Conservation (phyloP, 2,888 invertebrate genomes). For the Plagodis dolabraria region DNA sequence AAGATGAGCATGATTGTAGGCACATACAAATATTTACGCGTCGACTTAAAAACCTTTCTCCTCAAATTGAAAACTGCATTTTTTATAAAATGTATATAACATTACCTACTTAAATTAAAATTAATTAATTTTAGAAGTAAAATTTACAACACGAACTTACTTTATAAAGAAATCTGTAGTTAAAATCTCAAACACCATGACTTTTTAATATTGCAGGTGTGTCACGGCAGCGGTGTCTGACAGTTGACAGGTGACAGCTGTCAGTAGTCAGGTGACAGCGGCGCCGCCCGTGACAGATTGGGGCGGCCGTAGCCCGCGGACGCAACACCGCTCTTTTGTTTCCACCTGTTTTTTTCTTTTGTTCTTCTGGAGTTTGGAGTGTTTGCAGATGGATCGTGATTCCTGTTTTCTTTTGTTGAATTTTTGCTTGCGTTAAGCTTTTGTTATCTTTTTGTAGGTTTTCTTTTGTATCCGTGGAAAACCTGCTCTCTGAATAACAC, state of each 20-base stretch:
- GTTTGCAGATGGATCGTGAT: slow-evolving; percentile 9
- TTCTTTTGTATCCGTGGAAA: no score
- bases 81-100: no score
- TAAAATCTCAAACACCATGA: slow-evolving; percentile 17
- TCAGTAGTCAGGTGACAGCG: slow-evolving; percentile 48
- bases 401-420: slow-evolving; percentile 7
- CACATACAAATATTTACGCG: no score
- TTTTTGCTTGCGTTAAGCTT: not conserved
- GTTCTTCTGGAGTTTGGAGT: slow-evolving; percentile 18
- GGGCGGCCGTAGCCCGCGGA: slow-evolving; percentile 64
- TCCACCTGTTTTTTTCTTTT: slow-evolving; percentile 53
- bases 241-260: slow-evolving; percentile 64
- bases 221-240: slow-evolving; percentile 51
- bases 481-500: no score
- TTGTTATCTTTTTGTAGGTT: not conserved
- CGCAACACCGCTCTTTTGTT: slow-evolving; percentile 50
- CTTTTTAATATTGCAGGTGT: slow-evolving; percentile 49
- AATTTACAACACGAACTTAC: not conserved
- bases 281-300: slow-evolving; percentile 74
- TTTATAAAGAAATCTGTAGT: slow-evolving; percentile 8
- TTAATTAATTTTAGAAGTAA: not conserved
- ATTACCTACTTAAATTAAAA: no score
- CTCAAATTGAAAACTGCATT: no score
- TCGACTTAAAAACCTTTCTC: no score
- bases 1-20: no score